Conservation (phyloP, 2,888 invertebrate species). For the Phengaris arion region DNA sequence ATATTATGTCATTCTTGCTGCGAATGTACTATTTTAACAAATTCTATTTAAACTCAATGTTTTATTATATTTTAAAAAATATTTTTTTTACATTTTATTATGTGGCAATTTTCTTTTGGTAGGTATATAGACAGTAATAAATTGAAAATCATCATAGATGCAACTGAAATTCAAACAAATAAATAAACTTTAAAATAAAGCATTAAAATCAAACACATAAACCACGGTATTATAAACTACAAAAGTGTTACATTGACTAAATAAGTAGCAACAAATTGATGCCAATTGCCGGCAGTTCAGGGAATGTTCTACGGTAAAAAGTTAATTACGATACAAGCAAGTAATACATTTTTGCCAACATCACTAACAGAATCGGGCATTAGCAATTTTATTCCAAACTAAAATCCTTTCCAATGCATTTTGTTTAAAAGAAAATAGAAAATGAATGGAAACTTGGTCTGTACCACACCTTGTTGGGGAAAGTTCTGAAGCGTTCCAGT, state of each 20-base stretch:
- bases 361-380: conserved; percentile 17
- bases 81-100: too few relatives aligned
- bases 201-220: neutral
- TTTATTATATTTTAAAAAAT: too few relatives aligned
- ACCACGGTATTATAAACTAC: neutral
- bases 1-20: neutral
- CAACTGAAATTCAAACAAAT: neutral
- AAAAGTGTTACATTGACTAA: neutral
- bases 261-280: neutral
- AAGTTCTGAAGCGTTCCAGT: conserved; percentile 28
- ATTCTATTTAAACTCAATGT: neutral
- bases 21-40: neutral
- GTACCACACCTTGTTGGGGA: conserved; percentile 28
- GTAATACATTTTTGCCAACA: conserved; percentile 17
- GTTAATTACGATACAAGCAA: conserved; percentile 2
- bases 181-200: neutral
- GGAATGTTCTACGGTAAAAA: neutral
- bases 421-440: conserved; percentile 29
- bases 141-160: neutral
- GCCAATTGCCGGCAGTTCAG: neutral
- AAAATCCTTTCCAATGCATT: conserved; percentile 22
- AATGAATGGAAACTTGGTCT: conserved; percentile 28
- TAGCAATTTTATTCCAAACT: conserved; percentile 24
- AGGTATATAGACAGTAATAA: too few relatives aligned
- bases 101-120: too few relatives aligned